Evolutionary conservation across 2,888 invertebrate genomes (phyloP).

Genomic region (Endotricha flammealis): DNA sequence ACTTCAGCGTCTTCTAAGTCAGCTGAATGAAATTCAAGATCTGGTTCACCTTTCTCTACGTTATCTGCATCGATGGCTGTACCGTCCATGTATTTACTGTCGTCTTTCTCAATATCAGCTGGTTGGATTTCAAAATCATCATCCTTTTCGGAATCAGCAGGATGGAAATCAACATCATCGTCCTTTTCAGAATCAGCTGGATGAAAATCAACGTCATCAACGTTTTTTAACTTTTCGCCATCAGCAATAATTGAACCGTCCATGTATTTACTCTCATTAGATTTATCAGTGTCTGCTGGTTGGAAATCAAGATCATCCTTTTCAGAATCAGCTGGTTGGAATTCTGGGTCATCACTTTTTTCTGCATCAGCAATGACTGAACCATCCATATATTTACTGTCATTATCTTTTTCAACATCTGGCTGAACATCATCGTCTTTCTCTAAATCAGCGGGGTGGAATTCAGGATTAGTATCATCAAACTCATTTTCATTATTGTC

Average conservation of each 20-base stretch:
- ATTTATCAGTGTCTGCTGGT: background rate
- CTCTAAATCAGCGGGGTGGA: constrained; percentile 10
- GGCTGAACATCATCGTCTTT: constrained; percentile 15
- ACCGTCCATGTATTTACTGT: too few species aligned
- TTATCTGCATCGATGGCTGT: too few species aligned
- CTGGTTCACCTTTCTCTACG: too few species aligned
- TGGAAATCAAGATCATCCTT: background rate
- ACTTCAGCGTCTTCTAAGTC: background rate
- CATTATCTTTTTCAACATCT: constrained; percentile 1
- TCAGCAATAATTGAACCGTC: too few species aligned
- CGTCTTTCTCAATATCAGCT: background rate
- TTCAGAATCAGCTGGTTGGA: background rate
- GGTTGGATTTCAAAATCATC: background rate
- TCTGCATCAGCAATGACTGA: constrained; percentile 16
- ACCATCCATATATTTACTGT: constrained; percentile 4
- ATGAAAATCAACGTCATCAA: background rate
- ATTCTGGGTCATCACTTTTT: background rate
- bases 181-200: constrained; percentile 11
- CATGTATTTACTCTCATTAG: too few species aligned
- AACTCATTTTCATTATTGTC: constrained; percentile 14
- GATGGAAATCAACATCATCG: background rate
- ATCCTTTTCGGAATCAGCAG: background rate
- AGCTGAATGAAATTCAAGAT: background rate
- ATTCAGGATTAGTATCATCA: background rate
- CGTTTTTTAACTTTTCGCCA: too few species aligned